Evolutionary conservation across 2,888 invertebrate genomes (phyloP), one percentile per base, ranked within the genome.

Genomic region (Antitype chi): DNA sequence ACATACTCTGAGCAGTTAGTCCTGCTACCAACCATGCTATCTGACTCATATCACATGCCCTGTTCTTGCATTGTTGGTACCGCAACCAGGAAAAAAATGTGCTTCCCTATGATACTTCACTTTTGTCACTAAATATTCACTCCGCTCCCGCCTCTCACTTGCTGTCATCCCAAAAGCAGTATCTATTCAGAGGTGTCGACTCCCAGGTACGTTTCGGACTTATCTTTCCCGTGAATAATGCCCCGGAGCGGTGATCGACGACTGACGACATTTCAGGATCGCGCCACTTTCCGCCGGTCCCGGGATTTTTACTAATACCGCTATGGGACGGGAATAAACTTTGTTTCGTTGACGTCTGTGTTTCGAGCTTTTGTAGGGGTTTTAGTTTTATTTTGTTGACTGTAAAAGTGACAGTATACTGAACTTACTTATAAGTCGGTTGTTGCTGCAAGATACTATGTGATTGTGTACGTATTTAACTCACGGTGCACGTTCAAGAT

Each of bases 151-250:
- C 59, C 8, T 74, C 2, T 38, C 23, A 74, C 38, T 76, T 70
- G 43, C 9, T 17, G 20, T 13, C 13, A 13, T 43, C 13, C 66
- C 32, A 78, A 85, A 78, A 85, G 81, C 80, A 84, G 89, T 91
- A 91, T 91, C 91, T 90, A 89, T 90, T 89, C 91, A 86, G 88
- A 91, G 90, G 90, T 89, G 91, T 88, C 89, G 89, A 90, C 83
- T 87, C 89, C 77, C 90, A 90, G 90, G 88, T 90, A 90, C 88
- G 85, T 89, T 88, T 88, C 74, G 88, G 85, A 92, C 91, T 93
- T 94, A 94, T 94, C 94, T 92, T 90, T 80, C 79, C 78, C 89
- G 91, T 94, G 94, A 94, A 93, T 94, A 94, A 94, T 94, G 92
- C 89, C 90, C 89, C 85, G 85, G 89, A 90, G 90, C 91, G 82